phyloP scores from a whole-genome alignment of 2,888 invertebrate genomes.

The Drosophila imparisetae region DNA sequence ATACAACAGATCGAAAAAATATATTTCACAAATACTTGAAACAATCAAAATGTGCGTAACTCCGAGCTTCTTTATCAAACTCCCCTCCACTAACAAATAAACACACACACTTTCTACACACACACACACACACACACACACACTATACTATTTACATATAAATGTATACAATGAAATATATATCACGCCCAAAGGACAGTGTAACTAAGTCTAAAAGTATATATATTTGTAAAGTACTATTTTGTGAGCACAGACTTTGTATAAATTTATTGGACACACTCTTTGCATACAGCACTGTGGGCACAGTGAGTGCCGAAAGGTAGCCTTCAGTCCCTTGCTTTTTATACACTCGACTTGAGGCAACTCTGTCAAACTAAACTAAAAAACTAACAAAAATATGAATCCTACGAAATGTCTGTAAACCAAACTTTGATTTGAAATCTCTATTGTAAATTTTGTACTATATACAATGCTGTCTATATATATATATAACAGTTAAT shows the following conservation, averaged over 20 bases:
- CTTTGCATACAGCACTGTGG: conserved; percentile 36
- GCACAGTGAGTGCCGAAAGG: conserved; percentile 59
- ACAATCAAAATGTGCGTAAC: conserved; percentile 77
- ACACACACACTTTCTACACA: conserved; percentile 27
- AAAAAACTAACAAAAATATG: neutral
- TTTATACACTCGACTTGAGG: conserved; percentile 60
- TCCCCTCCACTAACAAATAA: conserved; percentile 9
- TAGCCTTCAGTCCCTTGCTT: conserved; percentile 76
- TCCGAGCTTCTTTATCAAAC: conserved; percentile 70
- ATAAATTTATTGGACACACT: conserved; percentile 65
- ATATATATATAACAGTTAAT: conserved; percentile 23
- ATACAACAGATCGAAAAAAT: conserved; percentile 25
- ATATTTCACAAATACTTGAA: conserved; percentile 43
- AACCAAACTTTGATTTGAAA: conserved; percentile 15
- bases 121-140: conserved; percentile 13
- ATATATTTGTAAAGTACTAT: conserved; percentile 78
- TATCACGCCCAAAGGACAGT: conserved; percentile 77
- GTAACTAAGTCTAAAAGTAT: conserved; percentile 71
- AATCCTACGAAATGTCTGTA: neutral
- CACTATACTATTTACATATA: conserved; percentile 53
- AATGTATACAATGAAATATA: conserved; percentile 38
- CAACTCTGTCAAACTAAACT: conserved; percentile 26
- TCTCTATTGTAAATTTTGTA: conserved; percentile 75
- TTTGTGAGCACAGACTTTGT: conserved; percentile 79
- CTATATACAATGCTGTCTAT: conserved; percentile 73